These are phyloP conservation scores for Vimba vimba DNA, from an alignment of 2,113 vertebrate species.

Conservation along the genomic window DNA sequence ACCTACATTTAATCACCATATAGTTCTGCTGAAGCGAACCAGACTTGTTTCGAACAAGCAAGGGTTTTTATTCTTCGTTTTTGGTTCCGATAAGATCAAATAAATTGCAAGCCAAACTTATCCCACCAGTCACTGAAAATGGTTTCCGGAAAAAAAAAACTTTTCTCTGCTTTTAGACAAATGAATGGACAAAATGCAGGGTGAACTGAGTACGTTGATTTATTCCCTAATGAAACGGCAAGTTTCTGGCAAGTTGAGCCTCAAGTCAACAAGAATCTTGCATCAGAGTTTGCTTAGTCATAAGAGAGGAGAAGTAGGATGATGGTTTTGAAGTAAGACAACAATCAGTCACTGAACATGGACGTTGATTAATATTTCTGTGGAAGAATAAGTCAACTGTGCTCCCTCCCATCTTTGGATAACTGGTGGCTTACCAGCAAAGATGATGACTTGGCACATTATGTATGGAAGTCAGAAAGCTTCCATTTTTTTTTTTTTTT, in stretches of 20 bases:
- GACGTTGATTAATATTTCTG: neutral
- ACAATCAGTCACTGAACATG: neutral
- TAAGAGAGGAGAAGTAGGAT: neutral
- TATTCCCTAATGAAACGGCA: neutral
- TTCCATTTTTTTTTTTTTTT: neutral
- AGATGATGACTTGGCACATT: slow-evolving; percentile 5
- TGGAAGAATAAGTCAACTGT: neutral
- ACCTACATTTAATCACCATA: neutral
- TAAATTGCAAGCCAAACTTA: neutral
- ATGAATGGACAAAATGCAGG: neutral
- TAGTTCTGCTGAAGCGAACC: slow-evolving; percentile 25
- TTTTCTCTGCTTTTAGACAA: neutral
- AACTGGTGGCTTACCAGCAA: slow-evolving; percentile 5
- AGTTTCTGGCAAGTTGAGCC: neutral
- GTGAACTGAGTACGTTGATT: neutral
- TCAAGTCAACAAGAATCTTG: slow-evolving; percentile 1
- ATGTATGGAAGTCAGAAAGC: neutral
- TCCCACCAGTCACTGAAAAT: neutral
- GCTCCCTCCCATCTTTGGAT: neutral
- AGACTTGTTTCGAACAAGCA: neutral
- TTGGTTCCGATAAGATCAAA: neutral
- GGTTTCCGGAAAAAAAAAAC: neutral
- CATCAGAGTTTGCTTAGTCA: slow-evolving; percentile 6
- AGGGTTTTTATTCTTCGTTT: neutral
- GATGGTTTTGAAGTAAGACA: neutral